These are phyloP conservation scores for Mamestra brassicae DNA, from an alignment of 2,888 invertebrate genomes.

Conservation along the genomic window DNA sequence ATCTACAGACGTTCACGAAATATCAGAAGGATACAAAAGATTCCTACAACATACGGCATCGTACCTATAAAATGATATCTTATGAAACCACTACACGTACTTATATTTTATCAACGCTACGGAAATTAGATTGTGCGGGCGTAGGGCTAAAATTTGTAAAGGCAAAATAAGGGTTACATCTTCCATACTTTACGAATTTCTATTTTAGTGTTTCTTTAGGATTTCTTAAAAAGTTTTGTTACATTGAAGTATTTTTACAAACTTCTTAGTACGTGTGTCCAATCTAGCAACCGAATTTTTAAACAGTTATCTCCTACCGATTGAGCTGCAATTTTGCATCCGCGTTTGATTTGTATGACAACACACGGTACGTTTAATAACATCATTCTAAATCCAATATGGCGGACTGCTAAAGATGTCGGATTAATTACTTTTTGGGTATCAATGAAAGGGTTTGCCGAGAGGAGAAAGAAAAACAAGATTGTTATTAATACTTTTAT, in stretches of 20 bases:
- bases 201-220: conserved; percentile 37
- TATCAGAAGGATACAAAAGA: background rate
- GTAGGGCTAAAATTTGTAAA: conserved; percentile 34
- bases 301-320: too few relatives aligned
- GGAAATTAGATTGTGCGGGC: conserved; percentile 55
- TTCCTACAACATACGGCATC: background rate
- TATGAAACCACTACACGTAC: conserved; percentile 38
- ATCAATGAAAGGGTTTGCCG: too few relatives aligned
- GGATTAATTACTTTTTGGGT: too few relatives aligned
- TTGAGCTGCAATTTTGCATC: too few relatives aligned
- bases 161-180: conserved; percentile 25
- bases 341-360: too few relatives aligned
- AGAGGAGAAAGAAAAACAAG: too few relatives aligned
- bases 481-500: too few relatives aligned
- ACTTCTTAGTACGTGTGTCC: too few relatives aligned
- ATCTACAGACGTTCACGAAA: background rate
- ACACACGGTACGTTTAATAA: too few relatives aligned
- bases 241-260: background rate
- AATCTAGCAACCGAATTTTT: too few relatives aligned
- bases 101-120: conserved; percentile 40
- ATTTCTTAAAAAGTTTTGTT: conserved; percentile 2
- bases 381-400: too few relatives aligned
- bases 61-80: conserved; percentile 25
- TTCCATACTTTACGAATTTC: conserved; percentile 34
- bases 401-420: too few relatives aligned